Evolutionary conservation across 2,888 invertebrate species (phyloP), one percentile per base, ranked within the genome.

Genomic region (Drosophila prolongata): DNA sequence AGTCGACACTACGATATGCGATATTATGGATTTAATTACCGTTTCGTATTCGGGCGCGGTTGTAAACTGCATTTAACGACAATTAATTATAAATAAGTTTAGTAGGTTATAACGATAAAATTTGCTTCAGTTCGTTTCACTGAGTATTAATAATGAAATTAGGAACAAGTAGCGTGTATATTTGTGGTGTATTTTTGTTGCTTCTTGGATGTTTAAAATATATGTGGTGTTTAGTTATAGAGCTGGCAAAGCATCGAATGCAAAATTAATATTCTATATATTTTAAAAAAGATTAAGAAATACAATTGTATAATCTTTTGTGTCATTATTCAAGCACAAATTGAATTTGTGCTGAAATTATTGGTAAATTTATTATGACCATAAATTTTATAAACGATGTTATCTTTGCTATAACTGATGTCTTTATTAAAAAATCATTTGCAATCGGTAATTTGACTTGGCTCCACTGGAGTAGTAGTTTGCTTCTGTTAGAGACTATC

Each of bases 21-120:
- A 59, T 60, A 72, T 56, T 58, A 72, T 42, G 77, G 75, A 83
- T 84, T 84, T 83, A 84, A 84, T 92, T 92, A 92, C 92, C 92
- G 92, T 91, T 88, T 92, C 92, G 84, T 92, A 92, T 84, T 92
- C 92, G 67, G 92, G 92, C 79, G 92, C 91, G 83, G 91, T 92
- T 84, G 92, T 92, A 82, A 92, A 92, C 92, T 92, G 81, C 77
- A 80, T 86, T 83, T 83, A 79, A 86, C 77, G 79, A 83, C 73
- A 83, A 83, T 83, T 83, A 86, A 86, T 83, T 83, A 77, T 80
- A 86, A 76, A 83, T 75, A 49, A 62, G 65, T 86, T 83, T 85
- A 86, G 83, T 83, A 75, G 70, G 69, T 76, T 68, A 73, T 81
- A 81, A 78, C 77, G 78, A 69, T 74, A 69, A 43, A 50, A 81